Conservation (phyloP, 1,140 invertebrate species). For the Drosophila suzukii region DNA sequence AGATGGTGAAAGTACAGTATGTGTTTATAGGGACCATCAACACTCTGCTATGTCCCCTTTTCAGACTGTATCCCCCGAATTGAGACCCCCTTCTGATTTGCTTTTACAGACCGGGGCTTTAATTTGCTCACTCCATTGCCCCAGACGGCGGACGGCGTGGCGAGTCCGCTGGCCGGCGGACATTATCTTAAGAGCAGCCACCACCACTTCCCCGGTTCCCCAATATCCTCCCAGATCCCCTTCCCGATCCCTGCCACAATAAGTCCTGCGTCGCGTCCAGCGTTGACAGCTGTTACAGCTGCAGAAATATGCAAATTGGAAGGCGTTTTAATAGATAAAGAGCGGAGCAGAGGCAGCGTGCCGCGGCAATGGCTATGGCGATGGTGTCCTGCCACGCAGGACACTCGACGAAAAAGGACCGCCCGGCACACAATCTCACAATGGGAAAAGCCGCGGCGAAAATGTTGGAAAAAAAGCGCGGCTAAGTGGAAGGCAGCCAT, state of each 20-base stretch:
- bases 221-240: no score
- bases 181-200: slow-evolving; percentile 70
- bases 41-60: slow-evolving; percentile 6
- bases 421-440: slow-evolving; percentile 33
- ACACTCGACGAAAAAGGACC: slow-evolving; percentile 74
- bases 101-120: slow-evolving; percentile 41
- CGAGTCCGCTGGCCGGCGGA: slow-evolving; percentile 20
- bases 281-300: slow-evolving; percentile 81
- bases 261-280: slow-evolving; percentile 65
- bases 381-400: slow-evolving; percentile 37
- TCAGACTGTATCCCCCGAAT: background rate
- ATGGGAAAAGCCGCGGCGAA: slow-evolving; percentile 47
- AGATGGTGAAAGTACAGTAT: slow-evolving; percentile 1
- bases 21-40: slow-evolving; percentile 6
- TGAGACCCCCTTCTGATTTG: slow-evolving; percentile 4
- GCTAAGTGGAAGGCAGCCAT: slow-evolving; percentile 65
- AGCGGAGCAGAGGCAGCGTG: slow-evolving; percentile 72
- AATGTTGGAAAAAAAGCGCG: slow-evolving; percentile 45
- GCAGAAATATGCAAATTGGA: slow-evolving; percentile 82
- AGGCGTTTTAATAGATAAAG: slow-evolving; percentile 82
- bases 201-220: slow-evolving; percentile 25
- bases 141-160: slow-evolving; percentile 40
- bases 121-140: slow-evolving; percentile 60
- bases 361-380: slow-evolving; percentile 36
- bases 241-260: slow-evolving; percentile 45